These are phyloP conservation scores for Nomada hirtipes DNA, from an alignment of 2,888 invertebrate species.

Conservation along the genomic window DNA sequence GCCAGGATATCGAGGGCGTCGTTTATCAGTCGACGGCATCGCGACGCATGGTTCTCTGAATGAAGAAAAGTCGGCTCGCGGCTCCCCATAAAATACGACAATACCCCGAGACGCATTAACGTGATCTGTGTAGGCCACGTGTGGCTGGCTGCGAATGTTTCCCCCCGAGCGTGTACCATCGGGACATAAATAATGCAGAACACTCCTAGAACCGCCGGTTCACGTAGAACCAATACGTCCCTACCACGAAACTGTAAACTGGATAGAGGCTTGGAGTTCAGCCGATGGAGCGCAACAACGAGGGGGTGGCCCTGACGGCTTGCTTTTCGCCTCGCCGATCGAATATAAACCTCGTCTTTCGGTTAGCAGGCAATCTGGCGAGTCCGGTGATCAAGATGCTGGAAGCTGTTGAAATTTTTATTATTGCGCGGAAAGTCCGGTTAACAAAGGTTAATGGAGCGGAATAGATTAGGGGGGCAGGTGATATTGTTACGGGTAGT, in stretches of 20 bases:
- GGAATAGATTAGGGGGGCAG: not conserved
- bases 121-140: constrained; percentile 76
- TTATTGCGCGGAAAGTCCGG: not conserved
- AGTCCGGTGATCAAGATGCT: constrained; percentile 11
- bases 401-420: not conserved
- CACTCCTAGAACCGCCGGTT: constrained; percentile 76
- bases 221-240: constrained; percentile 80
- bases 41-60: constrained; percentile 43
- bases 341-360: constrained; percentile 42
- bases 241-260: constrained; percentile 60
- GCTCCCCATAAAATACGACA: constrained; percentile 70
- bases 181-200: constrained; percentile 78
- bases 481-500: not conserved
- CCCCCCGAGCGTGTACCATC: constrained; percentile 53
- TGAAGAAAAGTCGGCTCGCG: constrained; percentile 69
- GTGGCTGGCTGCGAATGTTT: constrained; percentile 55
- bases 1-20: constrained; percentile 23
- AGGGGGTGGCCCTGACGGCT: constrained; percentile 15
- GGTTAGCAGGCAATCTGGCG: not conserved
- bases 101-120: constrained; percentile 70
- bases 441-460: not conserved
- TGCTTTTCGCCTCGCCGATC: not conserved
- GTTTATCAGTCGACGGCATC: constrained; percentile 24
- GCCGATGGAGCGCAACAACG: constrained; percentile 44
- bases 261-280: constrained; percentile 44